These are phyloP conservation scores for Stenodera caucasica DNA, from an alignment of 2,888 invertebrate species.

Conservation along the genomic window DNA sequence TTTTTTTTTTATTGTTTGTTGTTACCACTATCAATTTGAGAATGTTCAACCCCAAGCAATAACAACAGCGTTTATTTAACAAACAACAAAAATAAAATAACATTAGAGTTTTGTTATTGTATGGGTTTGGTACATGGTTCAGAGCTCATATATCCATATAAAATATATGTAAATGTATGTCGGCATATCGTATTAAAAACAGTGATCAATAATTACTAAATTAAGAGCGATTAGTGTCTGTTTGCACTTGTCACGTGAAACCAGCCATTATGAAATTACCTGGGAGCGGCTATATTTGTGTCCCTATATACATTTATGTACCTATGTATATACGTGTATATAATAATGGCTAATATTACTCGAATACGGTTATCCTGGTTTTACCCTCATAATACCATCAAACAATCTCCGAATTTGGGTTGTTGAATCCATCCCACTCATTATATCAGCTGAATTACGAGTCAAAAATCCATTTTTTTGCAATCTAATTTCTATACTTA, in stretches of 20 bases:
- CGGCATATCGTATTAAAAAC: conserved; percentile 45
- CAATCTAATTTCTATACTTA: no score
- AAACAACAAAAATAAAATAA: not conserved
- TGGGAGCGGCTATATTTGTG: conserved; percentile 46
- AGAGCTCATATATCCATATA: no score
- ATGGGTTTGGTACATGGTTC: no score
- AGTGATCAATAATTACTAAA: conserved; percentile 53
- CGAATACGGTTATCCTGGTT: not conserved
- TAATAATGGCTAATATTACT: not conserved
- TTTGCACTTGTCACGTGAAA: conserved; percentile 55
- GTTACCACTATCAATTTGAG: not conserved
- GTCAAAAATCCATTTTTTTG: not conserved
- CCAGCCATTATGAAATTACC: conserved; percentile 54
- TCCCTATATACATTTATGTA: not conserved
- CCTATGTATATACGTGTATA: not conserved
- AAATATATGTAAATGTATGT: conserved; percentile 25
- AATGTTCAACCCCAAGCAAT: not conserved
- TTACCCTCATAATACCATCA: not conserved
- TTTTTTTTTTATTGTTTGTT: not conserved
- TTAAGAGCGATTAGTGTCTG: conserved; percentile 53
- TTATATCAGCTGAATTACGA: not conserved
- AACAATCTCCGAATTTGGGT: not conserved
- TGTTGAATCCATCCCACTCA: not conserved
- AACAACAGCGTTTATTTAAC: no score
- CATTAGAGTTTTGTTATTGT: no score